Base-by-base conservation (phyloP, 1,140 invertebrate genomes). In the Caerostris darwini region DNA sequence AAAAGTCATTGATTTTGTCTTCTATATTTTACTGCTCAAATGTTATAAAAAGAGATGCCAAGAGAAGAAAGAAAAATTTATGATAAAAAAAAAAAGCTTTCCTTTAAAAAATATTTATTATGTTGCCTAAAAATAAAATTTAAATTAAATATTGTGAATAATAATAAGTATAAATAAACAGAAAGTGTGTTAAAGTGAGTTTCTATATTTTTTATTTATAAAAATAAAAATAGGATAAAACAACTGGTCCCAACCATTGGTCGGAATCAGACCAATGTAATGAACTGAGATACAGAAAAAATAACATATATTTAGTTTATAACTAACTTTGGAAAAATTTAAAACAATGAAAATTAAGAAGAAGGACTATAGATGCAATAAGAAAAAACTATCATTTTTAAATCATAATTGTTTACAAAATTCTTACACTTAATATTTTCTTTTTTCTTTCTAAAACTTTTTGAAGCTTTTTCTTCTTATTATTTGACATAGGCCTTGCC, bases 361-460 rank as follows among this genome's bases (percentile, higher is more conserved):
- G 5, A 77, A 7, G n/a, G 6, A 81, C 0, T 7, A 5, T 81
- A 50, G 1, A 19, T 89, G 34, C 6, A 19, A n/a, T n/a, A 64
- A 89, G 2, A 50, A 64, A 89, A 34, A 61, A 54, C 82, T 14
- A 89, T n/a, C 10, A n/a, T 6, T 6, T n/a, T 17, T 5, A 17
- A n/a, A 14, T 82, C 7, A 85, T 57, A 67, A 56, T 12, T 61
- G 7, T 17, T n/a, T 83, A 94, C 12, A 50, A 88, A 61, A 93
- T 58, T 97, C 97, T 97, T 97, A 99, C 98, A 96, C 98, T 97
- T 95, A 97, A 97, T 96, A 99, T 99, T 95, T 99, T 99, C 95
- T 98, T 97, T 95, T 99, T 99, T 92, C 97, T 97, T 88, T 98
- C 98, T 3, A 99, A 97, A 96, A 99, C 97, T 96, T 98, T 98